These are phyloP conservation scores for Nysson spinosus DNA, from an alignment of 2,888 invertebrate species.

Conservation along the genomic window DNA sequence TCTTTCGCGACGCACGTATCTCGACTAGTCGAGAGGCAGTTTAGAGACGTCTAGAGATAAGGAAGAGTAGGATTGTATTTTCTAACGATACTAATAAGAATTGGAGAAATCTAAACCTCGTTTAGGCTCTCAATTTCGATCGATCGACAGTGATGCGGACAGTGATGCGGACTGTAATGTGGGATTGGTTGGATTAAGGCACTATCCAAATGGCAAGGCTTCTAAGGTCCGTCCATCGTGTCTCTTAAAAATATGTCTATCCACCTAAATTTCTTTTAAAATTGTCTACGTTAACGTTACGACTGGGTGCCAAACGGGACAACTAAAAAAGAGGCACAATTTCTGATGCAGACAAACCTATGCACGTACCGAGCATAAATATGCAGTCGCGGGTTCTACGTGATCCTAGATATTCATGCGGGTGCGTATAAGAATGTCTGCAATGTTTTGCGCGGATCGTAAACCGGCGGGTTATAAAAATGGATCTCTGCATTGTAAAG, in stretches of 20 bases:
- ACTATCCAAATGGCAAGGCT: conserved; percentile 30
- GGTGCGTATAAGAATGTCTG: too few relatives aligned
- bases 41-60: not conserved
- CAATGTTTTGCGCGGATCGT: not conserved
- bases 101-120: conserved; percentile 66
- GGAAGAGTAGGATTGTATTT: conserved; percentile 1
- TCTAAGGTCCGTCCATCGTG: conserved; percentile 10
- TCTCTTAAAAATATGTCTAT: conserved; percentile 4
- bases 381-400: conserved; percentile 3
- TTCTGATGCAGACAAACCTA: too few relatives aligned
- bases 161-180: too few relatives aligned
- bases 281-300: too few relatives aligned
- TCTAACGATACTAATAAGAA: conserved; percentile 52
- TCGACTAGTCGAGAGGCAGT: conserved; percentile 16
- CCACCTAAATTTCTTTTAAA: too few relatives aligned
- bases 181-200: conserved; percentile 45
- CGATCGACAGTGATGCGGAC: conserved; percentile 50
- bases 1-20: conserved; percentile 3
- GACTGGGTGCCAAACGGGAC: conserved; percentile 25
- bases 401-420: not conserved
- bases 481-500: too few relatives aligned
- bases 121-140: conserved; percentile 70
- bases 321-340: too few relatives aligned
- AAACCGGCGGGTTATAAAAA: too few relatives aligned
- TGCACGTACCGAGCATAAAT: conserved; percentile 8